Conservation (phyloP, 2,797 vertebrate genomes). For the Tangara arthus region DNA sequence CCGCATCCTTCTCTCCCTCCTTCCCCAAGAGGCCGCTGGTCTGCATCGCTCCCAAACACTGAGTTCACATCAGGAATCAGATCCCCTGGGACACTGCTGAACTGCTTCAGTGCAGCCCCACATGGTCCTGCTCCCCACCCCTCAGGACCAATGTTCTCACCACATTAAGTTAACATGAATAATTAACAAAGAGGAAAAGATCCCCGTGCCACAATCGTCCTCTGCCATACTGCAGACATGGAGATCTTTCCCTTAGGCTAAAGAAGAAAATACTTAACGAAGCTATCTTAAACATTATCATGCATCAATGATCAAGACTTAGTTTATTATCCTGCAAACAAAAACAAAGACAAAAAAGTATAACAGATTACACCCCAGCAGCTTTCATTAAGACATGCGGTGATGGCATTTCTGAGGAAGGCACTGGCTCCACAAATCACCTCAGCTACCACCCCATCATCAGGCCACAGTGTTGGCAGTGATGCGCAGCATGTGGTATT, state of each 20-base stretch:
- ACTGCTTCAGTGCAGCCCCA: not conserved
- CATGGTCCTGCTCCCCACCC: not conserved
- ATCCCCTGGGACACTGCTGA: not conserved
- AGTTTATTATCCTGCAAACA: not conserved
- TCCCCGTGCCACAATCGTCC: not conserved
- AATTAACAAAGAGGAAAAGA: constrained; percentile 62
- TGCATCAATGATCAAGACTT: not conserved
- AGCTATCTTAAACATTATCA: not conserved
- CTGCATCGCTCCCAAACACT: not conserved
- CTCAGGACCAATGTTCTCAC: not conserved
- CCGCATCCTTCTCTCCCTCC: not conserved
- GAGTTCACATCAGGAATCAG: not conserved
- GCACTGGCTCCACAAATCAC: not conserved
- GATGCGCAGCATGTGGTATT: not conserved
- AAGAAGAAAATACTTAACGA: not conserved
- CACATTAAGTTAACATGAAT: constrained; percentile 16
- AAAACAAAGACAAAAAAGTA: not conserved
- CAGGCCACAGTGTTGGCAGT: accelerated
- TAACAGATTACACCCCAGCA: not conserved
- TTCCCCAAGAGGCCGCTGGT: not conserved
- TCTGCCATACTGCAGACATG: not conserved
- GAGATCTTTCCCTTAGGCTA: not conserved
- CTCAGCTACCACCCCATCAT: not conserved
- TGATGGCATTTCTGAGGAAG: not conserved
- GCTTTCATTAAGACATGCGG: not conserved